Evolutionary conservation across 2,797 vertebrate species (phyloP), one percentile per base, ranked within the genome.

Genomic region (Hoplostethus mediterraneus): DNA sequence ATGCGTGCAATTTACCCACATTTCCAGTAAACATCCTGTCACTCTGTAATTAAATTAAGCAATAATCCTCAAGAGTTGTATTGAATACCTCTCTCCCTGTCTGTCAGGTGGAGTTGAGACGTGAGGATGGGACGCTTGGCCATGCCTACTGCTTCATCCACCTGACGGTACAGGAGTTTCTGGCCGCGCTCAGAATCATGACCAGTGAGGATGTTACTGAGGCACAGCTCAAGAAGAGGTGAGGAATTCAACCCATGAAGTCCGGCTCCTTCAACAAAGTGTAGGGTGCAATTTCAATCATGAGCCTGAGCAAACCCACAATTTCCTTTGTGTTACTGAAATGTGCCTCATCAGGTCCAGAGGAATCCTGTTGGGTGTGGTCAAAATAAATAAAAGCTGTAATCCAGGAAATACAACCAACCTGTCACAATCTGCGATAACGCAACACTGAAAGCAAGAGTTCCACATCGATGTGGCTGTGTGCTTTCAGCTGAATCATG

Each of bases 141-240:
- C 70, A 5, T 1, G 95, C 93, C 52, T 97, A 94, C 36, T 87
- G 95, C 67, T 98, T 98, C 67, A 75, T 92, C 54, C 97, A 98
- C 86, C 81, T 97, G 71, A 97, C 95, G 5, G 81, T 97, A 57
- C 97, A 98, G 83, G 97, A 98, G 83, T 98, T 98, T 80, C 91
- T 97, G 16, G 95, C 95, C 6, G 96, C 97, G 0, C 86, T 99
- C 51, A 84, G 94, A 73, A 90, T 97, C 75, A 95, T 99, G 96
- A 92, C 93, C 12, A 96, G 92, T 64, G 52, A 64, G 4, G 80
- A 51, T 0, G 83, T 97, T 28, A 92, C 90, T 49, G 90, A 89
- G 31, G 13, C 57, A 0, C 76, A 71, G 14, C 81, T 98, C 4
- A 89, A 89, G 63, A 87, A 81, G 74, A 95, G 93, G 28, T 91